Conservation (phyloP, 2,113 vertebrate genomes). For the Microtus montanus region DNA sequence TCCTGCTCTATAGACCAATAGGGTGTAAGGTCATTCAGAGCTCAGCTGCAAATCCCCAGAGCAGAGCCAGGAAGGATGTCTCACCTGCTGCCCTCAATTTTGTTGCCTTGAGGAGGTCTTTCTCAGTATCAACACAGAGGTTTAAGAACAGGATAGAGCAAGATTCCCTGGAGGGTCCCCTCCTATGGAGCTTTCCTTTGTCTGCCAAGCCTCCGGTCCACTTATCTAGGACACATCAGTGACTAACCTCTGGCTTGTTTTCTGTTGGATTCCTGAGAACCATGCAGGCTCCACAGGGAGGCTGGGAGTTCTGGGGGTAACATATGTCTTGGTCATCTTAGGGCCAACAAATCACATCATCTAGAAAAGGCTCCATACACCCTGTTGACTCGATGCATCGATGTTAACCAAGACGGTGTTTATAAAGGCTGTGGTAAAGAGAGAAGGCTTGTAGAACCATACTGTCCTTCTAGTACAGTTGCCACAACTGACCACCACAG, state of each 20-base stretch:
- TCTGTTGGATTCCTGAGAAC: too few species aligned
- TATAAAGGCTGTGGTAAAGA: not conserved
- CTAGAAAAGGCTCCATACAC: too few species aligned
- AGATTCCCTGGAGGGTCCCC: not conserved
- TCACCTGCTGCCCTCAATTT: not conserved
- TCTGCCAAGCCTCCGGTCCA: rapidly evolving
- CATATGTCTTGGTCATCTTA: too few species aligned
- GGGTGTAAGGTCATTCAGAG: not conserved
- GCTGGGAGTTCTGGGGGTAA: too few species aligned
- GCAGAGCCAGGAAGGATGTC: not conserved
- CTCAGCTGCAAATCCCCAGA: not conserved
- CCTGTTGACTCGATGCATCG: not conserved
- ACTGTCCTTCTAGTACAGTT: not conserved
- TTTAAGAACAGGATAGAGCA: not conserved
- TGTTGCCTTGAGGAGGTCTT: not conserved
- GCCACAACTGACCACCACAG: not conserved
- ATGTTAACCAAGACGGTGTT: not conserved
- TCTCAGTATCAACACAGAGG: not conserved
- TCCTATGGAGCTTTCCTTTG: not conserved
- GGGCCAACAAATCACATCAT: too few species aligned
- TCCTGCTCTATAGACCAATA: not conserved
- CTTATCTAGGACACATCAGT: not conserved
- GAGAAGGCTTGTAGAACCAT: not conserved
- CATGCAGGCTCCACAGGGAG: too few species aligned
- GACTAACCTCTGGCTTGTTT: not conserved